Evolutionary conservation across 2,797 vertebrate species (phyloP), one percentile per base, ranked within the genome.

Genomic region (Gymnothorax reevesii): DNA sequence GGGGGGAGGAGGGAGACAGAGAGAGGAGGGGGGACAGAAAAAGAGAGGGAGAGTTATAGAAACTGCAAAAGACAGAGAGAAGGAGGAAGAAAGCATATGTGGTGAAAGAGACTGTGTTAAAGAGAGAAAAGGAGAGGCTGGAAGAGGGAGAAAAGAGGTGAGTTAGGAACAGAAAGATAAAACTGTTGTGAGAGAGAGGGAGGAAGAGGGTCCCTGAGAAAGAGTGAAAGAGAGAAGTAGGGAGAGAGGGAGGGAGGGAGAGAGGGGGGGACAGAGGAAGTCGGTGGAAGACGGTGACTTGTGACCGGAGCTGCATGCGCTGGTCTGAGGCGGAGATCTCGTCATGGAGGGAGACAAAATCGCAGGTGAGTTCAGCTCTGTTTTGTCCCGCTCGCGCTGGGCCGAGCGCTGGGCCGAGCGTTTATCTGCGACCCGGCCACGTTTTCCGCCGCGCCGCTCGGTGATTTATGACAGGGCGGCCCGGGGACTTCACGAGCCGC

Each of bases 321-420:
- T 90, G 91, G 90, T 90, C 4, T 91, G 92, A 95, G 94, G 94
- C 93, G 94, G 93, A 91, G 91, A 91, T 93, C 91, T 89, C 92
- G 91, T 89, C 90, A 96, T 96, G 96, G 95, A 96, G 94, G 95
- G 95, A 90, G 96, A 96, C 93, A 96, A 94, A 94, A 96, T 96
- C 90, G 95, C 95, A 96, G 96, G 95, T 96, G 95, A 94, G 95
- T 89, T 85, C 20, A 22, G 4, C 57, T 27, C 83, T 80, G 57
- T 84, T 57, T 57, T 4, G 54, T 25, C 52, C 15, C 5, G 22
- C 33, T 42, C 33, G 83, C 62, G 25, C 52, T 12, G 42, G 10
- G 54, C 25, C 9, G 49, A n/a, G 73, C 15, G 59, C 15, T 60
- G 59, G 59, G 59, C 0, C 13, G 17, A 17, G 8, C 57, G 8